phyloP scores from a whole-genome alignment of 2,888 invertebrate species.

The Oegoconia quadripuncta region DNA sequence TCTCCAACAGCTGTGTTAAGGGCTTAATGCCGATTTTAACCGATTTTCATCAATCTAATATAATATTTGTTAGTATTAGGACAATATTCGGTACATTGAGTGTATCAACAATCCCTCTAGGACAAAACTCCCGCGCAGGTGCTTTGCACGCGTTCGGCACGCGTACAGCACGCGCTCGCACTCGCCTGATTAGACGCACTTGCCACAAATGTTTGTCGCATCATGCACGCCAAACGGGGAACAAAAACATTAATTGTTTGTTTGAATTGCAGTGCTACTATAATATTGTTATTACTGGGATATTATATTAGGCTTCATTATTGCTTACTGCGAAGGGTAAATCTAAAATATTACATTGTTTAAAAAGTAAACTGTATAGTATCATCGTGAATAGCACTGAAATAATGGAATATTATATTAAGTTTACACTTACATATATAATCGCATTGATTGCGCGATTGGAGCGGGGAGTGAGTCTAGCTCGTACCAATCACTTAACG shows the following conservation, averaged over 20 bases:
- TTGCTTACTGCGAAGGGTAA: no score
- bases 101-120: neutral
- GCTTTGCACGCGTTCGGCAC: slow-evolving; percentile 44
- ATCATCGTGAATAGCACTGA: slow-evolving; percentile 24
- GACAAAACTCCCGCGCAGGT: slow-evolving; percentile 37
- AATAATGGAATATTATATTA: slow-evolving; percentile 49
- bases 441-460: slow-evolving; percentile 61
- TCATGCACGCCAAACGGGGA: slow-evolving; percentile 43
- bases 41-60: neutral
- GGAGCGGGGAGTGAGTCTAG: slow-evolving; percentile 42
- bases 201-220: slow-evolving; percentile 60
- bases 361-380: slow-evolving; percentile 7
- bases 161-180: slow-evolving; percentile 35
- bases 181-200: slow-evolving; percentile 60
- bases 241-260: slow-evolving; percentile 48
- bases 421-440: slow-evolving; percentile 63
- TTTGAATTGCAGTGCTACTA: slow-evolving; percentile 42
- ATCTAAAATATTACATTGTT: no score
- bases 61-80: neutral
- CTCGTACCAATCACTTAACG: slow-evolving; percentile 76
- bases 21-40: no score
- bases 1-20: no score
- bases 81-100: neutral
- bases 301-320: slow-evolving; percentile 5
- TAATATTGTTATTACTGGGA: slow-evolving; percentile 45